Conservation (phyloP, 2,113 vertebrate species). For the Tragelaphus strepsiceros region DNA sequence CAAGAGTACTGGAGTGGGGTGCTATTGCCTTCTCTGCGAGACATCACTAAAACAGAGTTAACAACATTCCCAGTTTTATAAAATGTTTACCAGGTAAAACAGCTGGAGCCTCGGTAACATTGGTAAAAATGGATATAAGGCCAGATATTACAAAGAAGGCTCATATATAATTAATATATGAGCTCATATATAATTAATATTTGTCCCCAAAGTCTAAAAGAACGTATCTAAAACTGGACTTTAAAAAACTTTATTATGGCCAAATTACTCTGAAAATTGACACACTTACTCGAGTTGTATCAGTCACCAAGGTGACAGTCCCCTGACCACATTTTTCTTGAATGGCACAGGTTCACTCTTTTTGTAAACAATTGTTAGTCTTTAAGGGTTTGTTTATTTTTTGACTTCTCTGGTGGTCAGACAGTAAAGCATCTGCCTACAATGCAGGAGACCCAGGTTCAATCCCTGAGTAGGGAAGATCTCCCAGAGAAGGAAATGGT, state of each 20-base stretch:
- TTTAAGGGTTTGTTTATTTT: neutral
- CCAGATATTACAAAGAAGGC: neutral
- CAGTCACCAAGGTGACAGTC: neutral
- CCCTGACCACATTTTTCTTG: neutral
- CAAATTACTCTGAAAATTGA: neutral
- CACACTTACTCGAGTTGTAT: neutral
- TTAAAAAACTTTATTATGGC: neutral
- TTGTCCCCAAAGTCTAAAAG: neutral
- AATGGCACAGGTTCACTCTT: slow-evolving; percentile 1
- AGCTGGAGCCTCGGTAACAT: neutral
- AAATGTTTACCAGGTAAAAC: neutral
- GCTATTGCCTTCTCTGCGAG: neutral
- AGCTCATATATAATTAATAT: neutral
- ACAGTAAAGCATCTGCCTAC: neutral
- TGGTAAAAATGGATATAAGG: neutral
- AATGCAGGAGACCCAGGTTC: neutral
- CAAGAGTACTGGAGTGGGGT: too few relatives aligned
- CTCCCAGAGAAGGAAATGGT: neutral
- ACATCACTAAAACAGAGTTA: neutral
- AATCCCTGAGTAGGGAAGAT: neutral
- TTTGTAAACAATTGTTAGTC: neutral
- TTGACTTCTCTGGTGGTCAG: neutral
- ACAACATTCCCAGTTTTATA: neutral
- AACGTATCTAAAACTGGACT: neutral
- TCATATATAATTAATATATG: neutral